phyloP scores from a whole-genome alignment of 2,797 vertebrate genomes.

The Potorous gilbertii region DNA sequence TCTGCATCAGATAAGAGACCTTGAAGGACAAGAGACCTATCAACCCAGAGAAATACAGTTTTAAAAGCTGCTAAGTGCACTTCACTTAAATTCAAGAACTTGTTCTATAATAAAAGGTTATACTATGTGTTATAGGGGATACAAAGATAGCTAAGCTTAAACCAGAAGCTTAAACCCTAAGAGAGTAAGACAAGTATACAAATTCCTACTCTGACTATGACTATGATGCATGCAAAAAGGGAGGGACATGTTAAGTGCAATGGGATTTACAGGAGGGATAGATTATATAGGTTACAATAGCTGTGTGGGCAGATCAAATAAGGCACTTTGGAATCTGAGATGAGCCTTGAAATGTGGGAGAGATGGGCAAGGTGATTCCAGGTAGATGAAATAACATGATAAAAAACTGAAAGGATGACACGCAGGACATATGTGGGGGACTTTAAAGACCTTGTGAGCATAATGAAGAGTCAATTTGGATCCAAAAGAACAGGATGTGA shows the following conservation, averaged over 20 bases:
- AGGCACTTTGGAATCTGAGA: background rate
- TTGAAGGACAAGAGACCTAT: background rate
- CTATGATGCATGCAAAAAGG: too few relatives aligned
- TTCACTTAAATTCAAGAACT: background rate
- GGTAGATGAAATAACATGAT: background rate
- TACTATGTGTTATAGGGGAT: background rate
- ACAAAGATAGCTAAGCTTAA: too few relatives aligned
- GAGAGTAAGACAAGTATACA: background rate
- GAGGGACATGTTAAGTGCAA: background rate
- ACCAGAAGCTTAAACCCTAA: background rate
- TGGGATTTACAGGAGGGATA: background rate
- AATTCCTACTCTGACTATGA: background rate
- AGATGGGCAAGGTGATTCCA: background rate
- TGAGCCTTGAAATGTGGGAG: constrained; percentile 4
- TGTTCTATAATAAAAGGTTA: background rate
- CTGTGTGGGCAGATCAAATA: background rate
- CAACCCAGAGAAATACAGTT: background rate
- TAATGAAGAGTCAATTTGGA: background rate
- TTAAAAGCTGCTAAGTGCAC: background rate
- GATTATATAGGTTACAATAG: background rate
- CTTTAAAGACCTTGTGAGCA: background rate
- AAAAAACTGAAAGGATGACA: background rate
- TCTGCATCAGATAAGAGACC: background rate
- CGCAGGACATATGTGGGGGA: background rate
- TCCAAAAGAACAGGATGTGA: background rate